A percentile compares a stretch with the other conserved stretches of the same genome.
Conservation (phyloP, 2,888 invertebrate genomes). For the Uloborus plumipes region DNA sequence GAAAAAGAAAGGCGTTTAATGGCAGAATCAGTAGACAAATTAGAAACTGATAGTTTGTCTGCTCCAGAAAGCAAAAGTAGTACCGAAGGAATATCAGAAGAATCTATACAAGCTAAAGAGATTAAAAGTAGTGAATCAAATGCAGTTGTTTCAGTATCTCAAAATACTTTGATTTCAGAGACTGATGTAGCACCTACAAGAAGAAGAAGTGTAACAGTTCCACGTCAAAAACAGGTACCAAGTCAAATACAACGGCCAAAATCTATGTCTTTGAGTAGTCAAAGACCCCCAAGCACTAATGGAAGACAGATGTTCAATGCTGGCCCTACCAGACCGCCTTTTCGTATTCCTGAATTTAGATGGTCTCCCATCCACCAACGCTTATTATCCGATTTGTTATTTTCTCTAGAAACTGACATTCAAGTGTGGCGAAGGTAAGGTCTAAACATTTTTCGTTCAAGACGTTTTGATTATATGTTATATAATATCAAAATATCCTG, state of each 20-base stretch:
- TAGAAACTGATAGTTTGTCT: constrained; percentile 20
- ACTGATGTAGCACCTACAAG: constrained; percentile 66
- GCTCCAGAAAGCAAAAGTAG: constrained; percentile 25
- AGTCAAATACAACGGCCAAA: constrained; percentile 50
- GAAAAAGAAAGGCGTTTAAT: constrained; percentile 57
- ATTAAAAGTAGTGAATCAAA: constrained; percentile 1
- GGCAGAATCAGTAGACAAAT: constrained; percentile 23
- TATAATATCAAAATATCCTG: too few species aligned
- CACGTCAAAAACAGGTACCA: constrained; percentile 30
- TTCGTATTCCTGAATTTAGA: constrained; percentile 98
- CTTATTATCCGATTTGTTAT: constrained; percentile 93
- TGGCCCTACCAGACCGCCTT: constrained; percentile 92
- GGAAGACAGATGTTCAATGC: constrained; percentile 91
- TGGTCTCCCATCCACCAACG: constrained; percentile 99
- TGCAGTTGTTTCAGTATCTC: constrained; percentile 12
- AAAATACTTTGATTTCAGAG: constrained; percentile 28
- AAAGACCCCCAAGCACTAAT: constrained; percentile 32
- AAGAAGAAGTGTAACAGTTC: constrained; percentile 48
- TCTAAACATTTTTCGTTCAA: not conserved
- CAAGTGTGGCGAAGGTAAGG: constrained; percentile 84
- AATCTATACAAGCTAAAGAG: constrained; percentile 65
- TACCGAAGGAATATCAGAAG: constrained; percentile 18
- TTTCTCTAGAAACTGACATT: constrained; percentile 97
- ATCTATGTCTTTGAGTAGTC: constrained; percentile 47
- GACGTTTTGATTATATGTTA: too few species aligned